Evolutionary conservation across 2,888 invertebrate genomes (phyloP).

Genomic region (Tipula lateralis): DNA sequence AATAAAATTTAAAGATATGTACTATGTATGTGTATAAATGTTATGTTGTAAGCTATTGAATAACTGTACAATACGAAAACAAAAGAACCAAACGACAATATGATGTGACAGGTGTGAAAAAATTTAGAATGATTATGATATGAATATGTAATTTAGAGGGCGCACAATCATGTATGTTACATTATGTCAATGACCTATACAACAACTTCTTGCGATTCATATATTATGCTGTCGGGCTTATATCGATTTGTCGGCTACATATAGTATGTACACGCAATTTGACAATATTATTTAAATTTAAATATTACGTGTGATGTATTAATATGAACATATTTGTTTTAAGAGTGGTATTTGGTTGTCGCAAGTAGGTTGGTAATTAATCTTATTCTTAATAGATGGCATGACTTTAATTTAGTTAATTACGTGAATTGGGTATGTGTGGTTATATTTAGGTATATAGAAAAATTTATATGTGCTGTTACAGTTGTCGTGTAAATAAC

Average conservation of each 20-base stretch:
- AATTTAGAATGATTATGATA: not conserved
- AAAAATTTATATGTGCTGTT: too few relatives aligned
- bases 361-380: not conserved
- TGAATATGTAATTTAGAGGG: conserved; percentile 1
- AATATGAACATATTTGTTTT: not conserved
- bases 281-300: not conserved
- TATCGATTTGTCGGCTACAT: too few relatives aligned
- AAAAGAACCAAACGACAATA: not conserved
- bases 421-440: too few relatives aligned
- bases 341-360: not conserved
- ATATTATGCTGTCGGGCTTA: too few relatives aligned
- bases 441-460: too few relatives aligned
- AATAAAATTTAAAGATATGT: too few relatives aligned
- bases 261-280: not conserved
- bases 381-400: not conserved
- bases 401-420: not conserved
- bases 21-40: too few relatives aligned
- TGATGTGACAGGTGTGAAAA: not conserved
- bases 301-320: not conserved
- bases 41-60: too few relatives aligned
- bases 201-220: not conserved
- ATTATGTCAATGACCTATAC: not conserved
- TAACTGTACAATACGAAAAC: not conserved
- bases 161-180: not conserved
- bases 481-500: too few relatives aligned